Base-by-base conservation (phyloP, 1,140 invertebrate species). In the Micrasema minimum region DNA sequence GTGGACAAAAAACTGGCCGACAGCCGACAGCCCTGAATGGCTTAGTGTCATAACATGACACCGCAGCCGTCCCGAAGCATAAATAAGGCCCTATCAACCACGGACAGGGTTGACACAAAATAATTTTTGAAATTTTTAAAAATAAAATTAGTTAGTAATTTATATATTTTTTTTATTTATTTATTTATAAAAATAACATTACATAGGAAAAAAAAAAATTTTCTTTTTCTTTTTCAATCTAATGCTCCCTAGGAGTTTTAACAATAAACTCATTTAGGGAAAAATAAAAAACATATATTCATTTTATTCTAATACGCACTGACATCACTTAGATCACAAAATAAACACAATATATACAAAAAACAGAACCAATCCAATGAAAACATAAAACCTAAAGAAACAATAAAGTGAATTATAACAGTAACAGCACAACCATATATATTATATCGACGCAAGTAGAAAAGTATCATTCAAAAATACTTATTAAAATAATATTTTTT, bases 11-110 rank as follows among this genome's bases (percentile, higher is more conserved):
- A 51, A 51, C 22, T 1, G 7, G 35, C 38, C 35, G 7, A 1
- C 18, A 0, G 20, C 9, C 22, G 50, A 53, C 50, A 53, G 50
- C 50, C 50, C 50, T 55, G 57, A 41, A 35, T 18, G 65, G 65
- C 48, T 67, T 67, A 67, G 45, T 67, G 65, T 67, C 65, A 67
- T 67, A 67, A 67, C 65, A 67, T 57, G 65, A 67, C 65, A 67
- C 65, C 65, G 50, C 26, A 31, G 18, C 37, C 35, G 50, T 53
- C 62, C 31, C 14, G 11, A 20, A 4, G 35, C 48, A 67, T 67
- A 67, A 67, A 67, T 67, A 67, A 67, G 35, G n/a, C 50, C 46
- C 11, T 35, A 37, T 55, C 50, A 26, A 12, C 4, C 18, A 14
- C 37, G 12, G 7, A 18, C 38, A 67, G 50, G 65, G 65, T 37